Percentiles rank a stretch among this genome's conserved stretches.
These are phyloP conservation scores for Urosaurus nigricauda DNA, from an alignment of 2,797 vertebrate genomes.

Conservation along the genomic window DNA sequence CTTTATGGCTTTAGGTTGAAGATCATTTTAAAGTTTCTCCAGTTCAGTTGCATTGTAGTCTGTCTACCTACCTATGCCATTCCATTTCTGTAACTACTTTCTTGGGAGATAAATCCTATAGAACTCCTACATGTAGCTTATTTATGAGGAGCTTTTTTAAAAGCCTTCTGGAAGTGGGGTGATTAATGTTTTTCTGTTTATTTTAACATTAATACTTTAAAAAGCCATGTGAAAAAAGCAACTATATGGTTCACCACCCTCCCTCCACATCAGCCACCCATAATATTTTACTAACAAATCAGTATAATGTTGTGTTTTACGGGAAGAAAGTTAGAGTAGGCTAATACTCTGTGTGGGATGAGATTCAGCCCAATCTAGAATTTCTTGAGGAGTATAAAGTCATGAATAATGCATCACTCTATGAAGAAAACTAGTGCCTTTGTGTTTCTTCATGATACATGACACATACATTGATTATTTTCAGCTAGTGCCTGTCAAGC, in stretches of 20 bases:
- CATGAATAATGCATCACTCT: constrained; percentile 16
- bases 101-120: background rate
- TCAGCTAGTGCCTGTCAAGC: background rate
- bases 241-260: too few species aligned
- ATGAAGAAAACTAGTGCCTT: background rate
- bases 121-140: background rate
- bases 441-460: constrained; percentile 3
- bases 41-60: background rate
- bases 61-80: background rate
- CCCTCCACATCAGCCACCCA: background rate
- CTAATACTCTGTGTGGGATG: background rate
- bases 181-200: background rate
- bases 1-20: background rate
- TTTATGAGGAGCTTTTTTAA: background rate
- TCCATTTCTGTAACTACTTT: background rate
- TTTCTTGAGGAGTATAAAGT: background rate
- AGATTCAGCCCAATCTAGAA: background rate
- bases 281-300: background rate
- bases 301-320: background rate
- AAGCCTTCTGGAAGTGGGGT: background rate
- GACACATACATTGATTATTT: constrained; percentile 22
- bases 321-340: background rate
- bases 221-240: background rate
- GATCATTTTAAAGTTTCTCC: background rate
- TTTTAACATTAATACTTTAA: background rate